Base-by-base conservation (phyloP, 2,888 invertebrate genomes). In the Helleia helle region DNA sequence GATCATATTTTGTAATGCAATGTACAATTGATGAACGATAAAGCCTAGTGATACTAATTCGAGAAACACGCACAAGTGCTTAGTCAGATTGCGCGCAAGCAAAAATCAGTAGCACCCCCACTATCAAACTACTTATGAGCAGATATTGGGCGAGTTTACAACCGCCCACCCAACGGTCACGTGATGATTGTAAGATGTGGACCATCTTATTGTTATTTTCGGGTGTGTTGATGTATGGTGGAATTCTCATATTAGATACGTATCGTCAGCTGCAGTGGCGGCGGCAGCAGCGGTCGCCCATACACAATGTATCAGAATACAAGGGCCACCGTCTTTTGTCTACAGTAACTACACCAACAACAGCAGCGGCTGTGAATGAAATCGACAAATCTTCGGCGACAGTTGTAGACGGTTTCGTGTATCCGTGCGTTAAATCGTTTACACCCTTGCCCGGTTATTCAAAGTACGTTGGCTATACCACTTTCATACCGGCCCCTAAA, bases 181-280 rank as follows among this genome's bases (percentile, higher is more conserved):
- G 30, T 13, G 14, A n/a, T n/a, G n/a, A 14, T n/a, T 30, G 30
- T 30, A 30, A 30, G 30, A 30, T 30, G 30, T 30, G 30, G 6
- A 13, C 14, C 30, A 30, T 30, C 30, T 30, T 30, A 30, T 30
- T 14, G 30, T 30, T 30, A 15, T 14, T n/a, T n/a, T 27, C 12
- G 27, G 8, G 11, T 27, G 12, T 27, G 8, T 9, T 27, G 2
- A n/a, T 27, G 27, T 27, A 12, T 11, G 27, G n/a, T n/a, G 27
- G 27, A 27, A 27, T 15, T 15, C 15, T 15, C 15, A 2, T 15
- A 15, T 15, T 15, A 15, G 15, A 15, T 15, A 15, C 15, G 15
- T 2, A 15, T n/a, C n/a, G n/a, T n/a, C n/a, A n/a, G n/a, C n/a
- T n/a, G n/a, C n/a, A n/a, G 2, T 15, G 15, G 15, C 15, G 15